phyloP scores from a whole-genome alignment of 2,888 invertebrate species.

The Meliscaeva auricollis region DNA sequence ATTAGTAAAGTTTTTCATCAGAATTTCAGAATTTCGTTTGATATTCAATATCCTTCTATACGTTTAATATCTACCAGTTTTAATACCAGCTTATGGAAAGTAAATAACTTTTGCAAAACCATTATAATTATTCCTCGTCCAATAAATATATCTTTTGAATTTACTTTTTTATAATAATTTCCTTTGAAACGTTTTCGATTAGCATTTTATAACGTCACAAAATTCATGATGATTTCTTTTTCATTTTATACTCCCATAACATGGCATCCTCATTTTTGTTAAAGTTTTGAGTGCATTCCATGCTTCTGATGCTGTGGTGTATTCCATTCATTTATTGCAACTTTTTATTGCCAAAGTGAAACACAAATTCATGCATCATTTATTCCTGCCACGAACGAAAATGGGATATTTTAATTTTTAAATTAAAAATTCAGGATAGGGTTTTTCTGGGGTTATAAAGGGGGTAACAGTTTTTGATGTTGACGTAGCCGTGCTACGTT shows the following conservation, averaged over 20 bases:
- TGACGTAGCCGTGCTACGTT: background rate
- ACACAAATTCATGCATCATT: background rate
- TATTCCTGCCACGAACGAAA: background rate
- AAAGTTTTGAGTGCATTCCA: background rate
- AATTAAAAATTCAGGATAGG: background rate
- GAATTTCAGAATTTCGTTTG: too few species aligned
- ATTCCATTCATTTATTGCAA: too few species aligned
- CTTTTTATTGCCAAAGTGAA: background rate
- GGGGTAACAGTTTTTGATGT: background rate
- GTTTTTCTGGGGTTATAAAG: background rate
- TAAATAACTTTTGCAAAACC: constrained; percentile 11
- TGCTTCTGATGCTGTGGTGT: too few species aligned
- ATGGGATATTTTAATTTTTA: background rate
- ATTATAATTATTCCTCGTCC: too few species aligned
- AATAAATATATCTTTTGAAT: background rate
- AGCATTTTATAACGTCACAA: background rate
- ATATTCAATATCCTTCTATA: too few species aligned
- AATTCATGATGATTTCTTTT: background rate
- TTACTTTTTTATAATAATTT: constrained; percentile 16
- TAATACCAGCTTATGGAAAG: constrained; percentile 36
- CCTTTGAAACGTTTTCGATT: background rate
- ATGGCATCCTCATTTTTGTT: background rate
- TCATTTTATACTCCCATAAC: background rate
- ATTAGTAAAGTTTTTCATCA: too few species aligned
- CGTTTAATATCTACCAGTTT: background rate